These are phyloP conservation scores for Champsocephalus gunnari DNA, from an alignment of 2,797 vertebrate genomes.

Conservation along the genomic window DNA sequence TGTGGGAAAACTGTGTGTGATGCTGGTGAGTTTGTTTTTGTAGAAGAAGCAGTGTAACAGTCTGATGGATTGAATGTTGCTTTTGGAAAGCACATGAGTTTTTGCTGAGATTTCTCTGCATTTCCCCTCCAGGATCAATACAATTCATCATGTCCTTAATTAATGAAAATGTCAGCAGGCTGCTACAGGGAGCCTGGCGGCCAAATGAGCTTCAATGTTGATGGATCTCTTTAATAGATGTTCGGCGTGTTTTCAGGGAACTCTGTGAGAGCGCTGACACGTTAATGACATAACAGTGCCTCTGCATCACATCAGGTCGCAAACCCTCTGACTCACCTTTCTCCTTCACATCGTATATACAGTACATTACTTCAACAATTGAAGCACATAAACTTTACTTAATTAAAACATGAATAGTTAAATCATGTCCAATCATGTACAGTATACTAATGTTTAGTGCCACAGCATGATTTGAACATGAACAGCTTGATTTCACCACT, in stretches of 20 bases:
- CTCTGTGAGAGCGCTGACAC: conserved; percentile 28
- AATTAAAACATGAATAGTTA: not conserved
- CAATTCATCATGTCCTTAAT: conserved; percentile 27
- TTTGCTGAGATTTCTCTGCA: not conserved
- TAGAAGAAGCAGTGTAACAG: no score
- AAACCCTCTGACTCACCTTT: not conserved
- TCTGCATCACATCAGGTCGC: conserved; percentile 17
- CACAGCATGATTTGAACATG: no score
- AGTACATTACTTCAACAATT: no score
- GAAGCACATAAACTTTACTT: not conserved
- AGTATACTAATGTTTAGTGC: no score
- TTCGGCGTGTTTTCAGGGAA: conserved; percentile 27
- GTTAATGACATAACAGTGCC: not conserved
- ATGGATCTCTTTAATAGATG: conserved; percentile 15
- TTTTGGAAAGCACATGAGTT: no score
- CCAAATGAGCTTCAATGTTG: conserved; percentile 10
- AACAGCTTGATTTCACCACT: no score
- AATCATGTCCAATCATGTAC: no score
- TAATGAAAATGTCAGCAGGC: conserved; percentile 23
- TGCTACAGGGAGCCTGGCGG: conserved; percentile 36
- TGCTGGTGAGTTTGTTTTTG: no score
- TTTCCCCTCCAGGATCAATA: conserved; percentile 15
- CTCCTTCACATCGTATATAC: not conserved
- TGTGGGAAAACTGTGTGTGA: no score
- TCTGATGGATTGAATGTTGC: no score